Percentiles rank a stretch among this genome's conserved stretches.
Evolutionary conservation across 2,797 vertebrate genomes (phyloP).

Genomic region (Pantherophis vulpinus): DNA sequence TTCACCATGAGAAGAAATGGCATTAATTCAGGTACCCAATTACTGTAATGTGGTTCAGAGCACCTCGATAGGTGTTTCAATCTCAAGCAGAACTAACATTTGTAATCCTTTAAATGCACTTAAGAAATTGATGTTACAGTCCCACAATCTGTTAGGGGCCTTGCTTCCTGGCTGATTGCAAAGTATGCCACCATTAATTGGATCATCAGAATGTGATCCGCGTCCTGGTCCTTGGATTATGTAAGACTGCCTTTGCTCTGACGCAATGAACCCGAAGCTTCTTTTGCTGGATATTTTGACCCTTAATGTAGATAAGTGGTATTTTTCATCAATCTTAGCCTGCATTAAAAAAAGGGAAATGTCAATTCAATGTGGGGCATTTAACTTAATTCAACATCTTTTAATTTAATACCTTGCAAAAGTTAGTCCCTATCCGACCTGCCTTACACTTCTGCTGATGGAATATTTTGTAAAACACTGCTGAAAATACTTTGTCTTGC

Average conservation of each 20-base stretch:
- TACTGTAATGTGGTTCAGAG: slow-evolving; percentile 85
- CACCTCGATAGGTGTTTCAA: slow-evolving; percentile 80
- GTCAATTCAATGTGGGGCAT: slow-evolving; percentile 77
- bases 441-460: slow-evolving; percentile 71
- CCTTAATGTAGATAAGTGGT: slow-evolving; percentile 99
- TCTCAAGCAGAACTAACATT: slow-evolving; percentile 85
- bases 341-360: slow-evolving; percentile 80
- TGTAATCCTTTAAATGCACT: slow-evolving; percentile 99
- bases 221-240: slow-evolving; percentile 90
- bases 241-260: slow-evolving; percentile 90
- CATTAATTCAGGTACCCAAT: slow-evolving; percentile 84
- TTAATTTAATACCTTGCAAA: slow-evolving; percentile 82
- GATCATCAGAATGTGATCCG: slow-evolving; percentile 99
- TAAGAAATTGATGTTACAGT: slow-evolving; percentile 98
- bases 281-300: slow-evolving; percentile 80
- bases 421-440: slow-evolving; percentile 72
- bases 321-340: slow-evolving; percentile 87
- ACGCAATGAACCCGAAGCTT: slow-evolving; percentile 79
- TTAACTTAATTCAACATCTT: slow-evolving; percentile 83
- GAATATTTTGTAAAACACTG: slow-evolving; percentile 60
- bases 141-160: slow-evolving; percentile 88
- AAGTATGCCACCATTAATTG: slow-evolving; percentile 91
- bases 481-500: slow-evolving; percentile 40
- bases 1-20: slow-evolving; percentile 71
- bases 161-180: slow-evolving; percentile 87